These are phyloP conservation scores for Channa argus DNA, from an alignment of 2,113 vertebrate genomes.

Conservation along the genomic window DNA sequence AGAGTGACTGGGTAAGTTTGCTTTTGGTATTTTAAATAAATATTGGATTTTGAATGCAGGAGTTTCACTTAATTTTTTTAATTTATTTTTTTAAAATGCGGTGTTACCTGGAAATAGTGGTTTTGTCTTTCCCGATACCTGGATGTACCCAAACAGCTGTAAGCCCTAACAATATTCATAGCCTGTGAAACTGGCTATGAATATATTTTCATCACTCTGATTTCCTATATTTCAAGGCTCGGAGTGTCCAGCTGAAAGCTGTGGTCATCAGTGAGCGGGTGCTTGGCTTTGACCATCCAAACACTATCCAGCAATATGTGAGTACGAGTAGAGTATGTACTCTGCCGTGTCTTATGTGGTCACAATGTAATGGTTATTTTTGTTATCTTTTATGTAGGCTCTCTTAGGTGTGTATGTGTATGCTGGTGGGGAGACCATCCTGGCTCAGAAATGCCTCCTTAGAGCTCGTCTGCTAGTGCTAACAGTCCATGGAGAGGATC, in stretches of 20 bases:
- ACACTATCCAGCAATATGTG: conserved; percentile 87
- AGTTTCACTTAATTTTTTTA: too few species aligned
- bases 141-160: too few species aligned
- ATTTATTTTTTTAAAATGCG: too few species aligned
- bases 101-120: too few species aligned
- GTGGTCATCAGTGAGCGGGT: conserved; percentile 87
- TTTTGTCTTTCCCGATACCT: too few species aligned
- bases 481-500: conserved; percentile 84
- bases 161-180: too few species aligned
- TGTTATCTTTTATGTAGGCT: conserved; percentile 63
- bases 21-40: too few species aligned
- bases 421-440: conserved; percentile 80
- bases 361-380: not conserved
- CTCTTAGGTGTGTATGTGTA: conserved; percentile 82
- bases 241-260: conserved; percentile 84
- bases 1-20: too few species aligned
- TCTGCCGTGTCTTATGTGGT: not conserved
- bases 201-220: too few species aligned
- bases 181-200: too few species aligned
- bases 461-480: conserved; percentile 84
- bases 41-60: too few species aligned
- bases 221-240: conserved; percentile 76
- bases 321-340: conserved; percentile 46
- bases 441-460: conserved; percentile 85
- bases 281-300: conserved; percentile 85